Base-by-base conservation (phyloP, 1,140 invertebrate genomes). In the Microplitis mediator region DNA sequence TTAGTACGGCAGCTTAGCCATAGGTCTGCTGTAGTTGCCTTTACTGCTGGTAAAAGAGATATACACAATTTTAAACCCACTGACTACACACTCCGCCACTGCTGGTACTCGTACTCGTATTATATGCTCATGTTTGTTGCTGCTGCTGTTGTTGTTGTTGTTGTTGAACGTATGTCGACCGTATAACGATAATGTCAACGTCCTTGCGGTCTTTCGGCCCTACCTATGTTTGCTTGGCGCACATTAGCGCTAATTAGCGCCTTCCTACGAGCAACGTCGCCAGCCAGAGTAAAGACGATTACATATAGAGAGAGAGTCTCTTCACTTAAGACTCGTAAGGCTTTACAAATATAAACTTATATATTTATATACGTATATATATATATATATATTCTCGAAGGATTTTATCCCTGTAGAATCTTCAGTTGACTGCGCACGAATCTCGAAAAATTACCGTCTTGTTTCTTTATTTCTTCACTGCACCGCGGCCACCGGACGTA, bases 211-310 rank as follows among this genome's bases (percentile, higher is more conserved):
- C 16, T 62, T 54, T 61, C 39, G 60, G 45, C 39, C 60, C 39
- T 16, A 16, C 45, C 60, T 60, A 66, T 51, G 52, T 69, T 72
- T 69, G 72, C 68, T 73, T 77, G 77, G 73, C 64, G 69, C 71
- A 77, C 77, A 79, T 79, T 79, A 77, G 73, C 60, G 74, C 73
- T 74, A 77, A 75, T 75, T 66, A 51, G 75, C 64, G 68, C 72
- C 74, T 54, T 32, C 66, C 69, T 76, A 79, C 76, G 74, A 74
- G 71, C 75, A 73, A 75, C 54, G 61, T 74, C 73, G 52, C 73
- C 50, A 45, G 34, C 71, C 71, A 69, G 69, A 71, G 68, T 72
- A 79, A 76, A 75, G 75, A 73, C 76, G 65, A 76, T 79, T 76
- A 79, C 77, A 76, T 77, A 45, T 45, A 45, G 39, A 45, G 39